phyloP scores from a whole-genome alignment of 2,888 invertebrate species.

The Venusia cambrica region DNA sequence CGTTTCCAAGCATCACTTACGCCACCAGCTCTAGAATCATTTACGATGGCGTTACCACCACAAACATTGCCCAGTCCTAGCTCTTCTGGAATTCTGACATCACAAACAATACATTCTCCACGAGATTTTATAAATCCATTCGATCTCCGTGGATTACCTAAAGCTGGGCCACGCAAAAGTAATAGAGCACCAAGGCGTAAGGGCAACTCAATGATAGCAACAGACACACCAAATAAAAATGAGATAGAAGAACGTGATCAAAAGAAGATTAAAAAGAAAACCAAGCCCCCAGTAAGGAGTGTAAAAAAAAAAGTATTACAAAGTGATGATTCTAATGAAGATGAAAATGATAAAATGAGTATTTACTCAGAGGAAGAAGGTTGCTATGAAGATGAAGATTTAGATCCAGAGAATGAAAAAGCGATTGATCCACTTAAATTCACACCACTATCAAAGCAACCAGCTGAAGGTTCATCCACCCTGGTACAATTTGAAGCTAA shows the following conservation, averaged over 20 bases:
- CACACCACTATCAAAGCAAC: no score
- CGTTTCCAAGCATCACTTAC: no score
- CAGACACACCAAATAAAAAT: conserved; percentile 37
- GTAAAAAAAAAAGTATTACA: conserved; percentile 26
- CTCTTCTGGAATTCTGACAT: no score
- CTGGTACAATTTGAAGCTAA: conserved; percentile 23
- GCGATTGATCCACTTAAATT: conserved; percentile 14
- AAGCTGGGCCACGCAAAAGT: conserved; percentile 30
- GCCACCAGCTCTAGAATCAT: no score
- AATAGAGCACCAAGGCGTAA: conserved; percentile 29
- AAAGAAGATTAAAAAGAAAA: conserved; percentile 14
- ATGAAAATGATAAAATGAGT: conserved; percentile 28
- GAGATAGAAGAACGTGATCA: conserved; percentile 21
- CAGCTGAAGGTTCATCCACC: conserved; percentile 26
- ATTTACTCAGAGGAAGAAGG: conserved; percentile 29
- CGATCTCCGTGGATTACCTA: conserved; percentile 29
- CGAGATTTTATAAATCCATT: conserved; percentile 27
- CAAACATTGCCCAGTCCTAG: no score
- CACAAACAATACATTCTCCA: no score
- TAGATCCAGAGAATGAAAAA: conserved; percentile 10
- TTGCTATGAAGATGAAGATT: conserved; percentile 18
- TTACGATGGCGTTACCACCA: no score
- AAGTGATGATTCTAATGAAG: conserved; percentile 21
- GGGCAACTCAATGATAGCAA: conserved; percentile 36
- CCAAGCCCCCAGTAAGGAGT: conserved; percentile 21